A percentile compares a stretch with the other conserved stretches of the same genome.
These are phyloP conservation scores for Tetrao urogallus DNA, from an alignment of 2,113 vertebrate genomes.

Conservation along the genomic window DNA sequence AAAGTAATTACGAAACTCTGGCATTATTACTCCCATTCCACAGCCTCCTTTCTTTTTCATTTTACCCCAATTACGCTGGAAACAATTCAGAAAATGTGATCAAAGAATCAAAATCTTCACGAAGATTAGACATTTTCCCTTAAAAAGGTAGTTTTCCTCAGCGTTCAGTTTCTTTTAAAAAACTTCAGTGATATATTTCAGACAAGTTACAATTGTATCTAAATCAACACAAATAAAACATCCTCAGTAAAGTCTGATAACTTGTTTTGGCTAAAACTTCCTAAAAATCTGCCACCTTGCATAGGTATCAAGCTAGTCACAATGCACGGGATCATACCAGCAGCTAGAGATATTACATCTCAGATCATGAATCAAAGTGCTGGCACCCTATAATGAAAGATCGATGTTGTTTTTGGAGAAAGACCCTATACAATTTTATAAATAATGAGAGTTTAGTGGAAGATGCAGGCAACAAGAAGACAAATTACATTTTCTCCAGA, in stretches of 20 bases:
- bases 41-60: not conserved
- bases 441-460: slow-evolving; percentile 69
- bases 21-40: not conserved
- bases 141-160: not conserved
- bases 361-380: slow-evolving; percentile 56
- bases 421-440: slow-evolving; percentile 66
- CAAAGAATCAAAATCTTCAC: not conserved
- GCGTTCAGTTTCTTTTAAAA: not conserved
- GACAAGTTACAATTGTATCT: not conserved
- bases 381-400: slow-evolving; percentile 59
- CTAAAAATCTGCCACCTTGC: not conserved
- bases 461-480: slow-evolving; percentile 53
- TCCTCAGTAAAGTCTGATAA: not conserved
- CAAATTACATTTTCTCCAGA: slow-evolving; percentile 61
- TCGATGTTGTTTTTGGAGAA: slow-evolving; percentile 51
- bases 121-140: not conserved
- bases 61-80: not conserved
- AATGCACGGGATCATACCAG: not conserved
- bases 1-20: not conserved
- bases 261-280: not conserved
- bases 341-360: slow-evolving; percentile 37
- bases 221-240: not conserved
- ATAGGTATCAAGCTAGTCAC: slow-evolving; percentile 16
- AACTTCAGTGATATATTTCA: not conserved
- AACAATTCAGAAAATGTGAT: not conserved